Evolutionary conservation across 2,113 vertebrate species (phyloP), one percentile per base, ranked within the genome.

Genomic region (Apteryx owenii): DNA sequence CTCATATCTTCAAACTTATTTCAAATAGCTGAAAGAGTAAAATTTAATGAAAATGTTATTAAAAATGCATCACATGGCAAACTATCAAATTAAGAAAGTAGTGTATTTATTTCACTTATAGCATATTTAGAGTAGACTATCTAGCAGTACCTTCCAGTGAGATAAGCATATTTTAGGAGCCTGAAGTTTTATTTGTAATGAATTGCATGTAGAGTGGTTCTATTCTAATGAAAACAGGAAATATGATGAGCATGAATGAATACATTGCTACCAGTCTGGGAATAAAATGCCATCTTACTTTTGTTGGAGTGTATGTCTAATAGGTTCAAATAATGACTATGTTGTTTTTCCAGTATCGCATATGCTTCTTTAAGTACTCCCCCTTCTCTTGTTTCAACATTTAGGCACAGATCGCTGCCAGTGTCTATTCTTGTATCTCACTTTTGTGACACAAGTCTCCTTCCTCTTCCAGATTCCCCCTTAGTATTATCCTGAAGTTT

Each of bases 141-240:
- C 62, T 85, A 83, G 70, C 31, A 81, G 56, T 7, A 88, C 20
- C 38, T 94, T 94, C 54, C 85, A 90, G n/a, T 1, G 5, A 91
- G 79, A 91, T 87, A 91, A 87, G 31, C 28, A 25, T 78, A 78
- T 83, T 96, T 96, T 81, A 89, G 50, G 58, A 88, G n/a, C 28
- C 69, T 61, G 16, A 88, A 93, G 44, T 61, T 90, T 89, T 93
- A 42, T 90, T 95, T 78, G 38, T 77, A 73, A 87, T 77, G 80
- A 75, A 25, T 95, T 91, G 62, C 21, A 38, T 82, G 64, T 44
- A 44, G 42, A 81, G 64, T 83, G 28, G 21, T 84, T 96, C 38
- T 94, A 56, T 76, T 81, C 87, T 97, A 95, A 93, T 94, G 89
- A 94, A 95, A 88, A 83, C 1, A 85, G 64, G 71, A 97, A 93